A percentile compares a stretch with the other conserved stretches of the same genome.
Conservation (phyloP, 2,797 vertebrate genomes). For the Taeniopygia guttata region DNA sequence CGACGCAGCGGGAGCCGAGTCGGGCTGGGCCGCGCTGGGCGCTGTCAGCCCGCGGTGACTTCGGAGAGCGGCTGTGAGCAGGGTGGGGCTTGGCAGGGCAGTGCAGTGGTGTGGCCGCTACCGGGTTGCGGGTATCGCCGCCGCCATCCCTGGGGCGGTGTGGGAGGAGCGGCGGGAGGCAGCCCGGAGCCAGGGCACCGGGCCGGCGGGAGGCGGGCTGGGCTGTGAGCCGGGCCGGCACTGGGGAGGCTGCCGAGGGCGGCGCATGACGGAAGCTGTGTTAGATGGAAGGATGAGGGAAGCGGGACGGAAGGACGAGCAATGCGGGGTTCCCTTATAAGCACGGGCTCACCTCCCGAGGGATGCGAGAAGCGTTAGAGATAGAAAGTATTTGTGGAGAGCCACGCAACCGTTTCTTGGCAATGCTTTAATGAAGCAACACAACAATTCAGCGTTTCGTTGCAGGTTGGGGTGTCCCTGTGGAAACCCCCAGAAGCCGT, state of each 20-base stretch:
- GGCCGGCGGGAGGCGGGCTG: neutral
- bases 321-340: neutral
- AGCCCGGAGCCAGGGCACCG: neutral
- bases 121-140: neutral
- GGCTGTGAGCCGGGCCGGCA: neutral
- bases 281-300: neutral
- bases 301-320: neutral
- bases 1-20: neutral
- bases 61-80: neutral
- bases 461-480: neutral
- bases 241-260: neutral
- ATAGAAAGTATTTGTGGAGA: neutral
- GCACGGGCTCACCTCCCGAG: neutral
- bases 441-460: neutral
- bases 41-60: neutral
- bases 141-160: neutral
- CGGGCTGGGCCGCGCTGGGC: neutral
- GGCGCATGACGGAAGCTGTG: neutral
- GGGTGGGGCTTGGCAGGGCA: neutral
- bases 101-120: no score
- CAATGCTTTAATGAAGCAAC: neutral
- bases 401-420: neutral
- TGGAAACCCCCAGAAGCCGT: neutral
- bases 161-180: neutral
- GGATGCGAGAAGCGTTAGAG: neutral